Evolutionary conservation across 2,888 invertebrate species (phyloP), one percentile per base, ranked within the genome.

Genomic region (Ormyrus thymus): DNA sequence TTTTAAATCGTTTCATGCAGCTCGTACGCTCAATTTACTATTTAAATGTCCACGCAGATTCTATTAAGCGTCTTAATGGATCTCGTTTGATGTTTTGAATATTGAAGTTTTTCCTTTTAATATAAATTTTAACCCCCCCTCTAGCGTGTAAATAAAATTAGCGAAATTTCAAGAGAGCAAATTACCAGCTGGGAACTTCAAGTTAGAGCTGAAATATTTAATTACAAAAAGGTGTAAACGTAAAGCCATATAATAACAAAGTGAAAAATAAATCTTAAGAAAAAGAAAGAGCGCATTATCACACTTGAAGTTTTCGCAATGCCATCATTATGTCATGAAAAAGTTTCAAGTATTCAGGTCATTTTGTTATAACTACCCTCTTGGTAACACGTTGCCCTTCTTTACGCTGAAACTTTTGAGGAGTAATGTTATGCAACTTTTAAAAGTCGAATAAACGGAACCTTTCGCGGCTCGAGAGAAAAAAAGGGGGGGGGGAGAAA

Each of bases 381-480:
- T 80, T 72, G 72, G 75, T 69, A 78, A 70, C 62, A 72, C 72
- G 75, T 59, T 78, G 71, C 62, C 73, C 55, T 78, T 75, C 66
- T 80, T 81, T 75, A 78, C 48, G 66, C 70, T 55, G 29, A 69
- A 81, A 76, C 80, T 75, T 76, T 29, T 11, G 55, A 50, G 10
- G 65, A 73, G 51, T 73, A 79, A 81, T 79, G 72, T 79, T 76
- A 73, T 74, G 70, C 64, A 81, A 81, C 76, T 81, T 81, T 76
- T 64, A 65, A 76, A 81, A 81, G 78, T 76, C 70, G 59, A 79
- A 79, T 79, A 76, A 81, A 76, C 61, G 78, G 62, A 65, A 66
- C 65, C 62, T 53, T 61, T 71, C 45, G 66, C 15, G 46, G 59
- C 62, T 66, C 58, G 29, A 10, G 11, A 10, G 48, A 29, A 50